Evolutionary conservation across 2,888 invertebrate species (phyloP).

Genomic region (Hoplodrina ambigua): DNA sequence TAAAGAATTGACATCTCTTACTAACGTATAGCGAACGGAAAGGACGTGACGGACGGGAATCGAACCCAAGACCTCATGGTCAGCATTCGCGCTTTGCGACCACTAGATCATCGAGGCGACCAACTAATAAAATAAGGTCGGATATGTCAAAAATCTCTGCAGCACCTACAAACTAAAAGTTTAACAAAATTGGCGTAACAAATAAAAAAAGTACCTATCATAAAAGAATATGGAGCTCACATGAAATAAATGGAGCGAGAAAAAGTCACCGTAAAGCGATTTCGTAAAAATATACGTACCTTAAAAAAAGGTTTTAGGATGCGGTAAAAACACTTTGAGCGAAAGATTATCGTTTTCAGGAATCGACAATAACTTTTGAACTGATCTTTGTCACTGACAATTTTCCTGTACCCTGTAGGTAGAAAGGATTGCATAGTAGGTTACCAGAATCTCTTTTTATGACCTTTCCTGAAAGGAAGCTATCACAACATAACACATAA

Average conservation of each 20-base stretch:
- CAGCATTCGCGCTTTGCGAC: no score
- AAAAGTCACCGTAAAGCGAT: conserved; percentile 43
- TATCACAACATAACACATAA: no score
- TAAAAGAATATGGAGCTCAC: conserved; percentile 33
- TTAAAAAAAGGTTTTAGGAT: conserved; percentile 43
- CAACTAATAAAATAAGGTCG: no score
- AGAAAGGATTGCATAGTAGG: background rate
- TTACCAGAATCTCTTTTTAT: conserved; percentile 3
- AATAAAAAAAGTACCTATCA: conserved; percentile 18
- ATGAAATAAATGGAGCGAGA: conserved; percentile 46
- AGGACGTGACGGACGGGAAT: no score
- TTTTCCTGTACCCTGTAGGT: conserved; percentile 12
- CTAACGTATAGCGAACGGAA: no score
- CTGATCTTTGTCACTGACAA: conserved; percentile 45
- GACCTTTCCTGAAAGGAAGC: conserved; percentile 7
- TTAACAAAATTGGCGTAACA: conserved; percentile 16
- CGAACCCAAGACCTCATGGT: no score
- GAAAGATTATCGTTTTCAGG: conserved; percentile 46
- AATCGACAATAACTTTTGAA: conserved; percentile 49
- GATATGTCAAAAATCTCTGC: no score
- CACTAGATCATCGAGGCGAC: no score
- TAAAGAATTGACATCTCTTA: no score
- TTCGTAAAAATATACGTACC: conserved; percentile 42
- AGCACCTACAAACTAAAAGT: background rate
- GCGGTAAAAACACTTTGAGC: conserved; percentile 46